Percentiles rank a stretch among this genome's conserved stretches.
phyloP scores from a whole-genome alignment of 2,888 invertebrate species.

The Microdon myrmicae region DNA sequence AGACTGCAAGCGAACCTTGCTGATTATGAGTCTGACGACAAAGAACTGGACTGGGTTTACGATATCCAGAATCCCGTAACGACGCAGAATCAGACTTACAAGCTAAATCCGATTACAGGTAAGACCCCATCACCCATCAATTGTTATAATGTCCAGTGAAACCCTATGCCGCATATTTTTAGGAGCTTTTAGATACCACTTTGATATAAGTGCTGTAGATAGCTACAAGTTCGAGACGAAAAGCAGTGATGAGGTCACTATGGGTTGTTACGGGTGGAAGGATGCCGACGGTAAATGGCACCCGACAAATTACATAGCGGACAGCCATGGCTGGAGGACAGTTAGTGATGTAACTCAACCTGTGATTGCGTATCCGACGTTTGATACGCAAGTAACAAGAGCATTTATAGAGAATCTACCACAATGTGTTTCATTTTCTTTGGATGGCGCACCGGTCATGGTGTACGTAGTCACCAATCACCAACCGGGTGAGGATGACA shows the following conservation, averaged over 20 bases:
- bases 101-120: slow-evolving; percentile 21
- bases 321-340: slow-evolving; percentile 17
- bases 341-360: slow-evolving; percentile 4
- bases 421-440: slow-evolving; percentile 8
- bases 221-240: slow-evolving; percentile 21
- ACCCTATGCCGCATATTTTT: neutral
- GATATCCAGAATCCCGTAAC: slow-evolving; percentile 21
- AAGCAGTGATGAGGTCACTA: slow-evolving; percentile 16
- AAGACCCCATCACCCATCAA: neutral
- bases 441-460: slow-evolving; percentile 5
- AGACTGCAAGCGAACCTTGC: slow-evolving; percentile 8
- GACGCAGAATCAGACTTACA: slow-evolving; percentile 29
- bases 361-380: slow-evolving; percentile 12
- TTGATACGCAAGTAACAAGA: slow-evolving; percentile 1
- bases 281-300: slow-evolving; percentile 20
- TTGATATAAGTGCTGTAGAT: slow-evolving; percentile 19
- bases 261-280: slow-evolving; percentile 34
- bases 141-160: neutral
- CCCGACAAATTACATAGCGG: slow-evolving; percentile 19
- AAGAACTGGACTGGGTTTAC: slow-evolving; percentile 16
- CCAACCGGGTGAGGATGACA: neutral
- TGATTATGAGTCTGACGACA: slow-evolving; percentile 1
- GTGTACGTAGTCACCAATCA: slow-evolving; percentile 8
- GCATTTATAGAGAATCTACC: slow-evolving; percentile 18
- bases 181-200: slow-evolving; percentile 31